Evolutionary conservation across 53 echinoderm and acorn worm species (phyloP).

Genomic region (Echinarachnius parma): DNA sequence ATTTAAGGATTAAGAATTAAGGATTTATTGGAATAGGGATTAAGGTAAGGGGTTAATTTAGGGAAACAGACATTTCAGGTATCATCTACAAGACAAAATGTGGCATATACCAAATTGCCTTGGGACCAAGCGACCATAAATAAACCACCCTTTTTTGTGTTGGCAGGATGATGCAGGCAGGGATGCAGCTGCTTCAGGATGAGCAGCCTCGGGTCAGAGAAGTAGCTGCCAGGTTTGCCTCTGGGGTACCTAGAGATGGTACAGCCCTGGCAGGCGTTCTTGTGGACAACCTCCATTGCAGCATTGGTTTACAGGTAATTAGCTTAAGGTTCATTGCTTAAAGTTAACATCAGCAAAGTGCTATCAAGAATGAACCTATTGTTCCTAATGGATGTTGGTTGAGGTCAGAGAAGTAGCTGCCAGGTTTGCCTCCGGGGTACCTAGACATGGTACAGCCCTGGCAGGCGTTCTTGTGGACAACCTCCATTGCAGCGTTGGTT

Average conservation of each 20-base stretch:
- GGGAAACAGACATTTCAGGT: too few relatives aligned
- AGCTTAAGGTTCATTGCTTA: too few relatives aligned
- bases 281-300: slow-evolving; percentile 30
- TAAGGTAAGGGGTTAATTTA: too few relatives aligned
- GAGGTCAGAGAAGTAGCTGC: slow-evolving; percentile 63
- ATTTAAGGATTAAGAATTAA: too few relatives aligned
- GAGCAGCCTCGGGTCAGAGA: slow-evolving; percentile 60
- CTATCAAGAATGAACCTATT: too few relatives aligned
- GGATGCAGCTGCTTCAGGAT: slow-evolving; percentile 73
- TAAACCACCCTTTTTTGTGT: too few relatives aligned
- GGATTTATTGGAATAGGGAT: too few relatives aligned
- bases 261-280: not conserved
- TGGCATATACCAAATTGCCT: too few relatives aligned
- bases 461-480: not conserved
- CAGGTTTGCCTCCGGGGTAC: slow-evolving; percentile 52
- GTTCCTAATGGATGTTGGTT: too few relatives aligned
- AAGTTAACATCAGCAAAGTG: too few relatives aligned
- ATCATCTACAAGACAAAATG: too few relatives aligned
- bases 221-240: slow-evolving; percentile 62
- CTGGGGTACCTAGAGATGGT: slow-evolving; percentile 41
- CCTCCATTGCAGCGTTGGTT: slow-evolving; percentile 47
- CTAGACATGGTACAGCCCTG: slow-evolving; percentile 24
- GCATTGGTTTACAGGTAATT: slow-evolving; percentile 54
- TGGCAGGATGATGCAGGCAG: slow-evolving; percentile 23
- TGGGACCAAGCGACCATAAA: too few relatives aligned